These are phyloP conservation scores for Eupelmus urozonus DNA, from an alignment of 2,888 invertebrate genomes.

Conservation along the genomic window DNA sequence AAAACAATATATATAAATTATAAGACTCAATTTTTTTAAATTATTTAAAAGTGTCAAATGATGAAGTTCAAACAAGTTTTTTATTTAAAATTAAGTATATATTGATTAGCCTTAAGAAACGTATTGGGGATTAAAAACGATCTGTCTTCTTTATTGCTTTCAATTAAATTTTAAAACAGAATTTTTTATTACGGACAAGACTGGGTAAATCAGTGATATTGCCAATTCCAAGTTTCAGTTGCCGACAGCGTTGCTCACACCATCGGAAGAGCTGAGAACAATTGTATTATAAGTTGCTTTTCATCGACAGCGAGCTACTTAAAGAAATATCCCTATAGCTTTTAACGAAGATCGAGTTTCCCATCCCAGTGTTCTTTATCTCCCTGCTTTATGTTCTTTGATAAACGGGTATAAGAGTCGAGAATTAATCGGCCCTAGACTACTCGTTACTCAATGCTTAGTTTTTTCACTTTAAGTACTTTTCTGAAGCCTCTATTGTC, in stretches of 20 bases:
- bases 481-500: neutral
- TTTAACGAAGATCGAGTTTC: conserved; percentile 15
- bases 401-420: conserved; percentile 21
- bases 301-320: conserved; percentile 8
- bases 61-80: neutral
- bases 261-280: conserved; percentile 13
- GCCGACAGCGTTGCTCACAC: conserved; percentile 3
- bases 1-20: conserved; percentile 5
- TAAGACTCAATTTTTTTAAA: conserved; percentile 12
- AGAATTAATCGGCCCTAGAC: neutral
- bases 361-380: conserved; percentile 27
- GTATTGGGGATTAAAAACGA: neutral
- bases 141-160: conserved; percentile 8
- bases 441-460: conserved; percentile 21
- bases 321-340: conserved; percentile 8
- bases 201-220: conserved; percentile 23
- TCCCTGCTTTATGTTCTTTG: conserved; percentile 25
- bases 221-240: conserved; percentile 22
- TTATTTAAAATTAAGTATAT: neutral
- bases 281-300: conserved; percentile 36
- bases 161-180: conserved; percentile 12
- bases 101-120: conserved; percentile 7
- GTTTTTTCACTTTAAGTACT: neutral
- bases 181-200: conserved; percentile 26
- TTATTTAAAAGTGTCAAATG: neutral